Evolutionary conservation across 1,140 invertebrate genomes (phyloP).

Genomic region (Archegozetes longisetosus): DNA sequence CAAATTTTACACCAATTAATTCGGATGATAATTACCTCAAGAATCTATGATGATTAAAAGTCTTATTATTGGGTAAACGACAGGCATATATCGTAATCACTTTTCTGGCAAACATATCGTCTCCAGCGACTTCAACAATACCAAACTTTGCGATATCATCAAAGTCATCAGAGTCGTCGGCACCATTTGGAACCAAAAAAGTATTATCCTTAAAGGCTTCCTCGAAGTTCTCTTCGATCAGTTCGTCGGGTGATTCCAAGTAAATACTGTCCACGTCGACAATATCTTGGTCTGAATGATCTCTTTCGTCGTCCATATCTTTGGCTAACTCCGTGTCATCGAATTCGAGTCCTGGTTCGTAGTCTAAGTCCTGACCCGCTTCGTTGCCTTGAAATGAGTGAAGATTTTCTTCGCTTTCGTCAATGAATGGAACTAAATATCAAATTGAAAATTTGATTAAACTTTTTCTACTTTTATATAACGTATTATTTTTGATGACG

Average conservation of each 20-base stretch:
- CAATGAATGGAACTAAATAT: too few relatives aligned
- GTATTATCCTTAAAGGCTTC: slow-evolving; percentile 44
- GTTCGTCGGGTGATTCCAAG: slow-evolving; percentile 60
- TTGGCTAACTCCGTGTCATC: slow-evolving; percentile 75
- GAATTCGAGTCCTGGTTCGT: slow-evolving; percentile 80
- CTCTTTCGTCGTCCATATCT: slow-evolving; percentile 21
- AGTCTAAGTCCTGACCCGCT: slow-evolving; percentile 15
- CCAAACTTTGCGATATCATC: slow-evolving; percentile 61
- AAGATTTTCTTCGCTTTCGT: slow-evolving; percentile 9
- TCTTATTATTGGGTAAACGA: slow-evolving; percentile 68
- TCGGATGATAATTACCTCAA: slow-evolving; percentile 50
- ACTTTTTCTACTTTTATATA: too few relatives aligned
- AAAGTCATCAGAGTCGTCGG: slow-evolving; percentile 37
- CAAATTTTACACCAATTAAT: too few relatives aligned
- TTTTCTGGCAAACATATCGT: slow-evolving; percentile 75
- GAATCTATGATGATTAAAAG: slow-evolving; percentile 62
- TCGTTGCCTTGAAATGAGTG: slow-evolving; percentile 14
- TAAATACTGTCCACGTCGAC: slow-evolving; percentile 21
- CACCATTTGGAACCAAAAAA: slow-evolving; percentile 17
- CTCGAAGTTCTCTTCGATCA: slow-evolving; percentile 85
- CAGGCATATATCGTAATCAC: slow-evolving; percentile 90
- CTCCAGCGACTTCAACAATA: slow-evolving; percentile 73
- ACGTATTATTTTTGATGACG: too few relatives aligned
- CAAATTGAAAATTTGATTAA: too few relatives aligned
- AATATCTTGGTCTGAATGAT: too few relatives aligned